Evolutionary conservation across 2,888 invertebrate species (phyloP).

Genomic region (Azorinus chamasolen): DNA sequence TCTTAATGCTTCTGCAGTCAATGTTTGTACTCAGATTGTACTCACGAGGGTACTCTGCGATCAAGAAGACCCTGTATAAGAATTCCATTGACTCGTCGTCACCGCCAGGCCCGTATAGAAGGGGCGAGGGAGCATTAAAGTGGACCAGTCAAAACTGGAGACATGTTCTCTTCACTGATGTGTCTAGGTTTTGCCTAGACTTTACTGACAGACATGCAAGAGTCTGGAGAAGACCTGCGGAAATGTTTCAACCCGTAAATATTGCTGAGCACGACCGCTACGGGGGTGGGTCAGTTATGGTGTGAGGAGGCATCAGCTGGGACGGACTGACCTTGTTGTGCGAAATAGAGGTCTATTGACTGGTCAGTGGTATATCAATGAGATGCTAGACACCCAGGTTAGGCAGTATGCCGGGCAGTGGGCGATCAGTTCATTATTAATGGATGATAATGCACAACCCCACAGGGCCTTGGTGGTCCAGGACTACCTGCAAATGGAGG

Average conservation of each 20-base stretch:
- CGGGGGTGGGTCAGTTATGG: slow-evolving; percentile 19
- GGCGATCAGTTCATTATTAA: no score
- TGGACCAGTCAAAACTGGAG: no score
- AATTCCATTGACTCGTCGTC: neutral
- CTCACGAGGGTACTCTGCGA: slow-evolving; percentile 12
- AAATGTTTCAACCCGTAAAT: slow-evolving; percentile 19
- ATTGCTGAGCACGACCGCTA: slow-evolving; percentile 31
- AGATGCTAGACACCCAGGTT: no score
- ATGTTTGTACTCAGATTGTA: slow-evolving; percentile 17
- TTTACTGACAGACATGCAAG: slow-evolving; percentile 7
- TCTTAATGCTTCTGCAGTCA: slow-evolving; percentile 15
- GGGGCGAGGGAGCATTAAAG: slow-evolving; percentile 8
- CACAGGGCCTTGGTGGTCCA: no score
- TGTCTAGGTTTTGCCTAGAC: slow-evolving; percentile 12
- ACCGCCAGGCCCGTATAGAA: neutral
- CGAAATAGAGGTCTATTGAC: no score
- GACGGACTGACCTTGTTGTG: slow-evolving; percentile 15
- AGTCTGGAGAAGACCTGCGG: slow-evolving; percentile 10
- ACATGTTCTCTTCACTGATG: slow-evolving; percentile 18
- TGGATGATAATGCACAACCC: no score
- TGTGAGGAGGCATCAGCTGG: slow-evolving; percentile 20
- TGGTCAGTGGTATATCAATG: no score
- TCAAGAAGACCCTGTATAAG: slow-evolving; percentile 21
- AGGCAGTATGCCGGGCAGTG: no score
- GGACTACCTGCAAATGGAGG: no score